A percentile compares a stretch with the other conserved stretches of the same genome.
Conservation (phyloP, 2,888 invertebrate species). For the Aphelenchoides bicaudatus region DNA sequence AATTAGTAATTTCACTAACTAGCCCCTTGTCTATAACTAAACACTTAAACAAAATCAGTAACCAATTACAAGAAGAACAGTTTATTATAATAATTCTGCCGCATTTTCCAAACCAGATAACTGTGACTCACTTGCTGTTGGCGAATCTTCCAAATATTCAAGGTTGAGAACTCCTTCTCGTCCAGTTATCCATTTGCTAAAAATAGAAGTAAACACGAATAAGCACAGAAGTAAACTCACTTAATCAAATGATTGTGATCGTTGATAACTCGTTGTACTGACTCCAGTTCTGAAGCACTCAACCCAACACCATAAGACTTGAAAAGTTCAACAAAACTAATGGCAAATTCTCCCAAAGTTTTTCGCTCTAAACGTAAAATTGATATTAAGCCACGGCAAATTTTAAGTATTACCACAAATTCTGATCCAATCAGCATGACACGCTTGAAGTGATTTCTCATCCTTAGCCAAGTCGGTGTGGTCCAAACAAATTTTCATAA, state of each 20-base stretch:
- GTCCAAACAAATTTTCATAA: slow-evolving; percentile 33
- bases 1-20: too few relatives aligned
- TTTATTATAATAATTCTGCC: too few relatives aligned
- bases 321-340: not conserved
- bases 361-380: not conserved
- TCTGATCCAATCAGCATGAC: slow-evolving; percentile 36
- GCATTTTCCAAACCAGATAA: too few relatives aligned
- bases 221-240: not conserved
- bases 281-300: not conserved
- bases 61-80: too few relatives aligned
- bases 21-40: too few relatives aligned
- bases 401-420: slow-evolving; percentile 26
- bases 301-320: not conserved
- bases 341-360: not conserved
- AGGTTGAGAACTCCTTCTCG: not conserved
- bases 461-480: slow-evolving; percentile 25
- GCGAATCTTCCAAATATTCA: too few relatives aligned
- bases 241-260: not conserved
- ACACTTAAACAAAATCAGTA: too few relatives aligned
- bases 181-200: not conserved
- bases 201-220: not conserved
- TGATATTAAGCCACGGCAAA: not conserved
- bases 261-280: not conserved
- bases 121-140: too few relatives aligned
- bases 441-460: slow-evolving; percentile 25